Evolutionary conservation across 1,140 invertebrate genomes (phyloP).

Genomic region (Tribolium castaneum): DNA sequence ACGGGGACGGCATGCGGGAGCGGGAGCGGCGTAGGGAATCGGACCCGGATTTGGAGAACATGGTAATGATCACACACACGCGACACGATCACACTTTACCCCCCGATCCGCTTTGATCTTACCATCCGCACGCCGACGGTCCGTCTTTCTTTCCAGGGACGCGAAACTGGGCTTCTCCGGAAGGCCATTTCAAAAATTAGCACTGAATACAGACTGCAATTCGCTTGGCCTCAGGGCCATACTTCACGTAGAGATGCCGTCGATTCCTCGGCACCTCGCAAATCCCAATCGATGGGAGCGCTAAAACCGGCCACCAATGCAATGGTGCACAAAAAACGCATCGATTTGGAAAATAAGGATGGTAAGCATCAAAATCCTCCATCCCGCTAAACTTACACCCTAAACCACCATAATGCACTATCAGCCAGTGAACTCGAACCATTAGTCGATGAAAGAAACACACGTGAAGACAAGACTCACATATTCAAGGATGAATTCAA

Average conservation of each 20-base stretch:
- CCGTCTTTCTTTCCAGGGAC: constrained; percentile 54
- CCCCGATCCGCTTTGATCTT: constrained; percentile 40
- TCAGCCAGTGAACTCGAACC: constrained; percentile 79
- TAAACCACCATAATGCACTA: constrained; percentile 45
- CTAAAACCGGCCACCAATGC: constrained; percentile 75
- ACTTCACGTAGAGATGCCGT: constrained; percentile 64
- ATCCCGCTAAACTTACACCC: constrained; percentile 26
- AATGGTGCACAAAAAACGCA: constrained; percentile 75
- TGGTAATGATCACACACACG: constrained; percentile 60
- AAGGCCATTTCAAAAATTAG: constrained; percentile 80
- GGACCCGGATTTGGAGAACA: constrained; percentile 62
- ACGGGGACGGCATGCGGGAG: constrained; percentile 64
- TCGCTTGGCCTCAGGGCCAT: constrained; percentile 85
- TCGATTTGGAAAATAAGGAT: constrained; percentile 62
- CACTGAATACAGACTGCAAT: constrained; percentile 89
- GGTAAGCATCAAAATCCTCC: constrained; percentile 50
- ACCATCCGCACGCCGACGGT: constrained; percentile 26
- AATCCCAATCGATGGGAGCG: constrained; percentile 88
- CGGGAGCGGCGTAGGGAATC: constrained; percentile 59
- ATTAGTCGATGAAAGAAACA: constrained; percentile 76
- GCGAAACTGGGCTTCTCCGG: constrained; percentile 70
- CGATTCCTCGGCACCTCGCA: constrained; percentile 72
- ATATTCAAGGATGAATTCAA: constrained; percentile 70
- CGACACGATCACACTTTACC: constrained; percentile 19
- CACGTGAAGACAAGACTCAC: constrained; percentile 68